Evolutionary conservation across 2,797 vertebrate genomes (phyloP).

Genomic region (Cercopithecus petaurista): DNA sequence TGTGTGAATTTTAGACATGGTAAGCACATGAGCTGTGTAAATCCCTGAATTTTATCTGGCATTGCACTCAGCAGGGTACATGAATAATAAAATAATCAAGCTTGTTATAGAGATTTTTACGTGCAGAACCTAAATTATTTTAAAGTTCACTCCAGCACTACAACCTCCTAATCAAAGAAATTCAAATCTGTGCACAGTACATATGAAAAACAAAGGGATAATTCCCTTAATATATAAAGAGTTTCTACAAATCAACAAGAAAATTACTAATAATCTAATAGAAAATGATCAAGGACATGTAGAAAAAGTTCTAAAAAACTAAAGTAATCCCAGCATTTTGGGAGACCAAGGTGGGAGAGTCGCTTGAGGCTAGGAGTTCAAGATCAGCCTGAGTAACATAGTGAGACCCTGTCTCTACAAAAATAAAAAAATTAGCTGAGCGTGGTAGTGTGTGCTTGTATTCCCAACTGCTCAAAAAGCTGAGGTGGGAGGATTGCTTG

Average conservation of each 20-base stretch:
- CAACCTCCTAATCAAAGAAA: background rate
- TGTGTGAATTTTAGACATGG: background rate
- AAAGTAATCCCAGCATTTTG: background rate
- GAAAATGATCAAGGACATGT: background rate
- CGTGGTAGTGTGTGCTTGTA: background rate
- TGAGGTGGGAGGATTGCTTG: background rate
- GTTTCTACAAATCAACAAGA: background rate
- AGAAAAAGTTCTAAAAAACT: background rate
- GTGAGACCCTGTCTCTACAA: background rate
- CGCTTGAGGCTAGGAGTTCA: background rate
- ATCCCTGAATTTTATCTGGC: background rate
- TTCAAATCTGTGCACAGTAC: background rate
- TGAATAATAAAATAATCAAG: background rate
- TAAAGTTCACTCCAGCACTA: background rate
- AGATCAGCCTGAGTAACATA: background rate
- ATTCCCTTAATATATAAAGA: background rate
- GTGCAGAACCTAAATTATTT: background rate
- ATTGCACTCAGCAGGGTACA: background rate
- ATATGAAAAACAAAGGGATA: background rate
- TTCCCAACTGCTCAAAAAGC: background rate
- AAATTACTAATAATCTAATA: background rate
- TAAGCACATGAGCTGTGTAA: background rate
- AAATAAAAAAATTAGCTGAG: background rate
- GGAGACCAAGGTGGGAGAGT: background rate
- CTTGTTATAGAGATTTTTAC: background rate